Percentiles rank a stretch among this genome's conserved stretches.
These are phyloP conservation scores for Prorops nasuta DNA, from an alignment of 1,140 invertebrate species.

Conservation along the genomic window DNA sequence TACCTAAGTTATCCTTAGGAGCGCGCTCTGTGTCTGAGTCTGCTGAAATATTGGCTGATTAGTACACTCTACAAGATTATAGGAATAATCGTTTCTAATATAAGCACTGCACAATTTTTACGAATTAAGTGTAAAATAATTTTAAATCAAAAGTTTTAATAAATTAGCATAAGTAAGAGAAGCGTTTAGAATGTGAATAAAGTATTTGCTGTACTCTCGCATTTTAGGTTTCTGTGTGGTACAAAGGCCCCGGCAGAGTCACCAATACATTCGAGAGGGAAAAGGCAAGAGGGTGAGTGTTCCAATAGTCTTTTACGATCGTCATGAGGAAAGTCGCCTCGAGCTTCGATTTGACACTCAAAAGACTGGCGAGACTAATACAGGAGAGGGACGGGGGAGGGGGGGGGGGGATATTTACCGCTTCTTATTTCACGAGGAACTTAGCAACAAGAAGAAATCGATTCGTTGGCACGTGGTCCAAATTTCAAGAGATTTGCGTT, in stretches of 20 bases:
- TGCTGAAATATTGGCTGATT: no score
- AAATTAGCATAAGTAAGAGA: no score
- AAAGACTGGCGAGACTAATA: not conserved
- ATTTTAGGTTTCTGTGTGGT: constrained; percentile 75
- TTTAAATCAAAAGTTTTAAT: no score
- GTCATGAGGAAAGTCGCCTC: not conserved
- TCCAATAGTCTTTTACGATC: constrained; percentile 9
- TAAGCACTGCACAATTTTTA: no score
- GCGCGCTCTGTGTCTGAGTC: no score
- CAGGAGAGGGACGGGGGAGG: not conserved
- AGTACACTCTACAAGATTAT: no score
- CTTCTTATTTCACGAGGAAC: no score
- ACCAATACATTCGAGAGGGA: constrained; percentile 72
- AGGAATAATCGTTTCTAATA: no score
- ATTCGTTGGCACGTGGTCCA: not conserved
- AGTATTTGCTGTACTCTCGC: no score
- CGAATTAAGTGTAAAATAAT: no score
- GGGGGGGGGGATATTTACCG: not conserved
- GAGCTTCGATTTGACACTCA: not conserved
- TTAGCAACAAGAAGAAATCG: constrained; percentile 4
- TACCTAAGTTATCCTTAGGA: no score
- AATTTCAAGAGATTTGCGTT: not conserved
- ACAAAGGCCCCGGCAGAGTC: constrained; percentile 71
- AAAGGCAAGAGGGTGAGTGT: constrained; percentile 71
- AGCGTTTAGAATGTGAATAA: no score